Base-by-base conservation (phyloP, 2,797 vertebrate species). In the Eulemur rubriventer region DNA sequence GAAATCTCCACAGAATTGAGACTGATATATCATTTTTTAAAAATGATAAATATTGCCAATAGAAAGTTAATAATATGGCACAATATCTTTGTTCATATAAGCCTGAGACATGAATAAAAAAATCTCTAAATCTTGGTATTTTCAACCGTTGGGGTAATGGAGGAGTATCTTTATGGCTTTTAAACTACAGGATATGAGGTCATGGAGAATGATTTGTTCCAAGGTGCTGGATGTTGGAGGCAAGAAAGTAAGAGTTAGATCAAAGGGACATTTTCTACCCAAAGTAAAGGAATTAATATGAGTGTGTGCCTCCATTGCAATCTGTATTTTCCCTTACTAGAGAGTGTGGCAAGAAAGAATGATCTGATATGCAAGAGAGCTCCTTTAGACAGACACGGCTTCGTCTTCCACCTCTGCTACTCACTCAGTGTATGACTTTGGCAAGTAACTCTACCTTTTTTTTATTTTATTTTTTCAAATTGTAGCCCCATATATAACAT, bases 11-110 rank as follows among this genome's bases (percentile, higher is more conserved):
- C 2, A 63, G 30, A 65, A 46, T 63, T 63, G 55, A 69, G 52
- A 46, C 22, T 50, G 18, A 89, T 38, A 17, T 46, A 87, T 59
- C 10, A 22, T 81, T 70, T 76, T 38, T 28, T 35, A 52, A 81
- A 89, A 89, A 78, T 41, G 46, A 81, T 46, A 94, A 83, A 65
- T 12, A n/a, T 46, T 87, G 59, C 75, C 96, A 89, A 83, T n/a
- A 72, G 69, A 76, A 91, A 95, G 46, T 41, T 80, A 4, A 43
- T 75, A 18, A 85, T 22, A 61, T 43, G 4, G 41, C 13, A 35
- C 11, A 84, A 18, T 67, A 28, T 57, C 41, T 91, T 91, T 83
- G 22, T 43, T 83, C 48, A 69, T 16, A 2, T 43, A 61, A 94
- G 26, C 2, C 35, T 76, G 8, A 22, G 52, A 55, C 13, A 83